Percentiles rank a stretch among this genome's conserved stretches.
phyloP scores from a whole-genome alignment of 2,888 invertebrate species.

The Limnephilus marmoratus region DNA sequence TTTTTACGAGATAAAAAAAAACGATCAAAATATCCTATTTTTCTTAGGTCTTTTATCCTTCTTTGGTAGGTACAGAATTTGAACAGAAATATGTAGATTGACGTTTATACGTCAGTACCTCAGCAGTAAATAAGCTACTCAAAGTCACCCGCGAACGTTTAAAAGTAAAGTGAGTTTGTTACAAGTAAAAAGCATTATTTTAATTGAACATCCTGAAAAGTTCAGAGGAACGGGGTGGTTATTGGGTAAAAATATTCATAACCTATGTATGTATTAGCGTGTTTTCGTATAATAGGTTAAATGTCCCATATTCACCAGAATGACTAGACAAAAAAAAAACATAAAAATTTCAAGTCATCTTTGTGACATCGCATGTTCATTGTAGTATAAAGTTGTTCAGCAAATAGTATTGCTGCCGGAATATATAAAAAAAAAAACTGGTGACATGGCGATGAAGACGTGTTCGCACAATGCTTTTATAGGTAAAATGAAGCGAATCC shows the following conservation, averaged over 20 bases:
- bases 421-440: not conserved
- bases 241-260: no score
- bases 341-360: not conserved
- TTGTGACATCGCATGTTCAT: conserved; percentile 25
- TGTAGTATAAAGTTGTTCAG: not conserved
- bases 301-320: not conserved
- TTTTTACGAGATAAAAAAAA: no score
- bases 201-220: no score
- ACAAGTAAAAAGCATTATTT: no score
- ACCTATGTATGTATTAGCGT: not conserved
- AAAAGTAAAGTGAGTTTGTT: not conserved
- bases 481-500: not conserved
- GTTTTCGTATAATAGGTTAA: not conserved
- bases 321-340: conserved; percentile 8
- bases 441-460: not conserved
- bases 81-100: no score
- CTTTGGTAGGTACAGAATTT: no score
- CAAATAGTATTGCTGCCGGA: not conserved
- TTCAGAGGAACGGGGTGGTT: no score
- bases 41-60: no score
- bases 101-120: no score
- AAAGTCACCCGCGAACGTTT: not conserved
- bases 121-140: no score
- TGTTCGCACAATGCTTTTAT: conserved; percentile 6
- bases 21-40: no score